A percentile compares a stretch with the other conserved stretches of the same genome.
Conservation (phyloP, 2,797 vertebrate genomes). For the Anisognathus igniventris region DNA sequence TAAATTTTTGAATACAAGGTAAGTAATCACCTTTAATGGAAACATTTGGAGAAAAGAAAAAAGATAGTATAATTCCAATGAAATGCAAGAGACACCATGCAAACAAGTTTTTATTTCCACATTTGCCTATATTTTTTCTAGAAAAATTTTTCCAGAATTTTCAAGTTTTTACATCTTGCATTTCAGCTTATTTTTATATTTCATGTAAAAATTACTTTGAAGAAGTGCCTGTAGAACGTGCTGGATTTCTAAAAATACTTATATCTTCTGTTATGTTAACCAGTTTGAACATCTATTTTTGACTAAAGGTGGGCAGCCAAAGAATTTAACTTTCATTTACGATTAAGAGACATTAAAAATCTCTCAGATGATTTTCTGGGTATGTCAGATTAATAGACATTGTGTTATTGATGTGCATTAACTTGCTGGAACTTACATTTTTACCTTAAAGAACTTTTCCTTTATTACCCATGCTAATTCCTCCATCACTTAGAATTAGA, state of each 20-base stretch:
- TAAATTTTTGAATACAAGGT: not conserved
- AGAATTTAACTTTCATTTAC: not conserved
- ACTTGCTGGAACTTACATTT: not conserved
- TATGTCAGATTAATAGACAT: not conserved
- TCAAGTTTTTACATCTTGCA: not conserved
- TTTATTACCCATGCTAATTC: not conserved
- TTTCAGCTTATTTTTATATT: conserved; percentile 9
- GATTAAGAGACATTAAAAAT: not conserved
- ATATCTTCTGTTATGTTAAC: not conserved
- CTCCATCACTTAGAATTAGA: not conserved
- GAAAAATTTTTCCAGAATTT: not conserved
- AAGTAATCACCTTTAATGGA: not conserved
- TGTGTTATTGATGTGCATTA: not conserved
- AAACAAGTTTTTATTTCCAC: not conserved
- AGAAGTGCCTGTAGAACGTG: not conserved
- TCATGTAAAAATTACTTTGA: conserved; percentile 12
- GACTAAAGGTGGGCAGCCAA: not conserved
- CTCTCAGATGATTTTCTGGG: not conserved
- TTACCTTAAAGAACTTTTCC: not conserved
- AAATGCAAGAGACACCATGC: not conserved
- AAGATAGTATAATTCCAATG: not conserved
- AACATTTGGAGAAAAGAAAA: not conserved
- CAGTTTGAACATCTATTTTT: conserved; percentile 4
- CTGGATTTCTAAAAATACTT: conserved; percentile 7
- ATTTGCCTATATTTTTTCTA: not conserved